phyloP scores from a whole-genome alignment of 2,888 invertebrate genomes.

The Tinea semifulvella region DNA sequence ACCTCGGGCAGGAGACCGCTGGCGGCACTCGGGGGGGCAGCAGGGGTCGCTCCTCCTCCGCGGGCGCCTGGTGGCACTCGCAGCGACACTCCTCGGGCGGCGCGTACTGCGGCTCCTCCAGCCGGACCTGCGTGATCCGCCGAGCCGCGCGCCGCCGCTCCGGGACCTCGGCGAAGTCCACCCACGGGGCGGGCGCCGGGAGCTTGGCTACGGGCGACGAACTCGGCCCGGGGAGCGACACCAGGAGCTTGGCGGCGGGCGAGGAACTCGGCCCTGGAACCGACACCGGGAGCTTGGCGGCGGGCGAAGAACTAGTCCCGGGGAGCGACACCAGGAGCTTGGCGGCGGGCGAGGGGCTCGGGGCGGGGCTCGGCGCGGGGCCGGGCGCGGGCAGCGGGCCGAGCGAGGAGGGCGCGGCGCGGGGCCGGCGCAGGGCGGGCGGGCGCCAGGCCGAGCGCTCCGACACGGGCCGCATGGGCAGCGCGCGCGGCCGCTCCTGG shows the following conservation, averaged over 20 bases:
- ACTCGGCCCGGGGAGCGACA: conserved; percentile 70
- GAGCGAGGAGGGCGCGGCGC: conserved; percentile 70
- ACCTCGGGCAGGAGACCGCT: too few relatives aligned
- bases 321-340: conserved; percentile 77
- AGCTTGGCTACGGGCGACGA: conserved; percentile 46
- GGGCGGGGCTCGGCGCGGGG: conserved; percentile 28
- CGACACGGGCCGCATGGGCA: conserved; percentile 81
- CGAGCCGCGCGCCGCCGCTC: conserved; percentile 64
- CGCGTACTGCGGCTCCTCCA: conserved; percentile 73
- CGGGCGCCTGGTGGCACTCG: conserved; percentile 75
- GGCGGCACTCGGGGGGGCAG: conserved; percentile 24
- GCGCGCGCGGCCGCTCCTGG: conserved; percentile 81
- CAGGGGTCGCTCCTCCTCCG: conserved; percentile 20
- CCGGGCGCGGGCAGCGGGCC: conserved; percentile 24
- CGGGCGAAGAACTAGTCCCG: conserved; percentile 65
- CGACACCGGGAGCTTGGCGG: conserved; percentile 18
- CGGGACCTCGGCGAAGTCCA: conserved; percentile 87
- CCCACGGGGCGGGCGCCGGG: conserved; percentile 65
- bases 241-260: conserved; percentile 25
- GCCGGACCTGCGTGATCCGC: conserved; percentile 18
- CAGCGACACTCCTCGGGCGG: conserved; percentile 89
- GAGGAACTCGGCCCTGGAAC: conserved; percentile 77
- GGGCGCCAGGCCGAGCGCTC: conserved; percentile 42
- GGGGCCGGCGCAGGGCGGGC: conserved; percentile 73
- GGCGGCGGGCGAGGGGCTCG: conserved; percentile 21